Evolutionary conservation across 2,888 invertebrate species (phyloP), one percentile per base, ranked within the genome.

Genomic region (Sminthurides aquaticus): DNA sequence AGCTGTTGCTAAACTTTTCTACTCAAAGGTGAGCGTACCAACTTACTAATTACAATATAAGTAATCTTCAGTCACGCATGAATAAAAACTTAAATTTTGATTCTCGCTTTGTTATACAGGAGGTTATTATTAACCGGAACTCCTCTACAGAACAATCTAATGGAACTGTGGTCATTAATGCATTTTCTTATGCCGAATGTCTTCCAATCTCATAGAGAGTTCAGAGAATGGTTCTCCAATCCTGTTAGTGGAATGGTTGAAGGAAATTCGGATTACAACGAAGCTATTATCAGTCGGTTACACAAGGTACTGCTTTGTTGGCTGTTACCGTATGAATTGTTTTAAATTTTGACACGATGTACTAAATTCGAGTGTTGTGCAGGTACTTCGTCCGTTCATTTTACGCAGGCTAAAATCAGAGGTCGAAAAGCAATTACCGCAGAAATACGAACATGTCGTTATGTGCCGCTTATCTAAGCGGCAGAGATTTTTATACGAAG

Each of bases 161-260:
- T 94, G 90, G 96, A 97, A 81, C 82, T 97, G 74, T 97, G 97
- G 96, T 95, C 96, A 25, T 82, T 97, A 68, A 93, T 97, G 94
- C 96, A 97, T 82, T 97, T 97, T 81, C 84, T 97, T 61, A 96
- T 97, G 96, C 97, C 97, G 54, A 88, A 90, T 79, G 91, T 96
- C 74, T 97, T 97, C 83, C 91, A 93, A 74, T 94, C 94, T 59
- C 94, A 98, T 81, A 85, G 90, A 62, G 95, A 97, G 80, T 95
- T 93, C 79, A 93, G 95, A 79, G 95, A 96, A 81, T 98, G 98
- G 98, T 99, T 99, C 83, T 91, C 92, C 66, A 93, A 93, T 81
- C 97, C 96, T 54, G 90, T 99, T 70, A 91, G 93, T 26, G 93
- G 91, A 67, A 94, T 95, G 93, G 91, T 94, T 70, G 94, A 95